Percentiles rank a stretch among this genome's conserved stretches.
Evolutionary conservation across 2,888 invertebrate genomes (phyloP).

Genomic region (Perithous albicinctus): DNA sequence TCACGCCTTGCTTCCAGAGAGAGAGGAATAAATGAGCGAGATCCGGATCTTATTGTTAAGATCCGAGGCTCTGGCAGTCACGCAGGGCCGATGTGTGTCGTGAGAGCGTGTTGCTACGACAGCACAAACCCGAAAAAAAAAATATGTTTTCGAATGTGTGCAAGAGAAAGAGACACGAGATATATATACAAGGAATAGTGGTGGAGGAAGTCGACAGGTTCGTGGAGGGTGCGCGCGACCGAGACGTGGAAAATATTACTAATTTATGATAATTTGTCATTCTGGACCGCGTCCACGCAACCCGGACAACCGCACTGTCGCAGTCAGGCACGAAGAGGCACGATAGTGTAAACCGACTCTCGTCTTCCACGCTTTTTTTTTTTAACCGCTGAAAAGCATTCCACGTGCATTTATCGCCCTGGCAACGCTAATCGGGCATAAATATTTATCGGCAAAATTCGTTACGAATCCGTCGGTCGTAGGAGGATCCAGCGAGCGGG

Average conservation of each 20-base stretch:
- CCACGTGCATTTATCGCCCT: conserved; percentile 26
- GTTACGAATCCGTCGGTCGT: conserved; percentile 75
- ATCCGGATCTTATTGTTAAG: conserved; percentile 56
- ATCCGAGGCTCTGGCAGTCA: neutral
- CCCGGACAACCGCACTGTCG: conserved; percentile 37
- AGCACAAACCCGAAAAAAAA: neutral
- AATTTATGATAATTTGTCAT: conserved; percentile 80
- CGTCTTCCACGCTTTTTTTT: conserved; percentile 14
- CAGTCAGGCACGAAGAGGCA: conserved; percentile 59
- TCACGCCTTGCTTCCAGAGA: conserved; percentile 14
- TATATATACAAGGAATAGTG: conserved; percentile 56
- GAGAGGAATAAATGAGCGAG: conserved; percentile 47
- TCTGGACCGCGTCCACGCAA: conserved; percentile 69
- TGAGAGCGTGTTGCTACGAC: neutral
- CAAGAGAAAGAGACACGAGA: conserved; percentile 65
- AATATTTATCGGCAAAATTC: conserved; percentile 81
- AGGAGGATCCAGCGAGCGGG: conserved; percentile 66
- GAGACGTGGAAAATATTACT: conserved; percentile 77
- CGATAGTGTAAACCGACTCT: conserved; percentile 12
- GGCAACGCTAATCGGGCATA: conserved; percentile 72
- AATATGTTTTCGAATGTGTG: too few species aligned
- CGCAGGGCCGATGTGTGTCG: conserved; percentile 4
- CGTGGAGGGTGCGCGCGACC: conserved; percentile 63
- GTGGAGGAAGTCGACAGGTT: conserved; percentile 57
- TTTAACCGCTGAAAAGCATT: conserved; percentile 32